Percentiles rank a stretch among this genome's conserved stretches.
Conservation (phyloP, 2,797 vertebrate species). For the Galaxias olidus region DNA sequence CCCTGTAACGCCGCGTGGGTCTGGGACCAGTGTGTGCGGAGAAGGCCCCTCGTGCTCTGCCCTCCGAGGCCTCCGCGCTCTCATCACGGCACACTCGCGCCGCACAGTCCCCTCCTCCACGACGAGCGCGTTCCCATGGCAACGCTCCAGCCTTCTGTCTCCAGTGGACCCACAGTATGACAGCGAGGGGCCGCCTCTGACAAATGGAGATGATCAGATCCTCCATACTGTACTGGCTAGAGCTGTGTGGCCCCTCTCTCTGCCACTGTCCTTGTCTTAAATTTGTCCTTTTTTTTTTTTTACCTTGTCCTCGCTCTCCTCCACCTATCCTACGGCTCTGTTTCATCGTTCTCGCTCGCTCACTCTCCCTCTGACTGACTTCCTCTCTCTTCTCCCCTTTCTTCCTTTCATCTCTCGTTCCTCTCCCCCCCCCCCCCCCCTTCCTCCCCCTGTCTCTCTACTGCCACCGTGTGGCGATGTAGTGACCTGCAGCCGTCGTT, state of each 20-base stretch:
- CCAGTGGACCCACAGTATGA: constrained; percentile 46
- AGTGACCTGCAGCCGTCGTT: constrained; percentile 97
- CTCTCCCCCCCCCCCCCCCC: not conserved
- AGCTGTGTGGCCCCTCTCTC: not conserved
- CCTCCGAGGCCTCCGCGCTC: not conserved
- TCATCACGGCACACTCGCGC: constrained; percentile 1
- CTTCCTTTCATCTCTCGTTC: not conserved
- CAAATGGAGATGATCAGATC: constrained; percentile 48
- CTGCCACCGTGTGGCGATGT: constrained; percentile 77
- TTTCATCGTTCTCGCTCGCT: not conserved
- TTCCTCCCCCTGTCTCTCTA: constrained; percentile 63
- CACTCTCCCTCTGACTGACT: constrained; percentile 1
- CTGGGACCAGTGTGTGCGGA: too few relatives aligned
- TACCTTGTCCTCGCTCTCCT: not conserved
- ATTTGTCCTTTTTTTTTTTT: not conserved
- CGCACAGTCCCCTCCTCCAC: not conserved
- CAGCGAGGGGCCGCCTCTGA: constrained; percentile 52
- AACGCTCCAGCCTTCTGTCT: constrained; percentile 56
- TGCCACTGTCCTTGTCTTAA: not conserved
- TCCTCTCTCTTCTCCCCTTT: constrained; percentile 20
- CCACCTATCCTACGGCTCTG: not conserved
- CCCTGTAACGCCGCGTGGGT: too few relatives aligned
- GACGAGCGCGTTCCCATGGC: constrained; percentile 62
- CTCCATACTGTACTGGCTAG: constrained; percentile 30
- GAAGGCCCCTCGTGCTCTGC: not conserved